Evolutionary conservation across 2,888 invertebrate species (phyloP).

Genomic region (Drosophila neotestacea): DNA sequence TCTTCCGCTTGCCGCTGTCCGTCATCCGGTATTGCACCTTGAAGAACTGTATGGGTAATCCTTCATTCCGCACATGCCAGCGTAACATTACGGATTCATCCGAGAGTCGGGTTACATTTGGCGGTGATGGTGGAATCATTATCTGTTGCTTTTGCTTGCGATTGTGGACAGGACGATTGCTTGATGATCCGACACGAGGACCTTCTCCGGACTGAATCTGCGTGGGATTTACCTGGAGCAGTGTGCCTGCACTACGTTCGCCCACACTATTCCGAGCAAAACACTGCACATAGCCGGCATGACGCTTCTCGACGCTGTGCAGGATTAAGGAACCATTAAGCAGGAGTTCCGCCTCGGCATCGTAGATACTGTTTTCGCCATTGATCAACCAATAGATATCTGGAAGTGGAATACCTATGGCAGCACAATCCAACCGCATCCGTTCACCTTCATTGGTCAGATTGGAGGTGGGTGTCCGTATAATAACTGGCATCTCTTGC

Average conservation of each 20-base stretch:
- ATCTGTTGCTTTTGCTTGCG: constrained; percentile 85
- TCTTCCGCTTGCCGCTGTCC: constrained; percentile 83
- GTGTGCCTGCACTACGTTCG: constrained; percentile 87
- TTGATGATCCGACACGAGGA: constrained; percentile 1
- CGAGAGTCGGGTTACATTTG: constrained; percentile 93
- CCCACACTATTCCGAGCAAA: constrained; percentile 92
- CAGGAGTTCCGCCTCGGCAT: constrained; percentile 85
- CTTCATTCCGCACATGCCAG: constrained; percentile 93
- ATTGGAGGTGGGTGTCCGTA: constrained; percentile 78
- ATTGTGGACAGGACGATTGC: constrained; percentile 30
- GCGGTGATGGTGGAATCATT: constrained; percentile 94
- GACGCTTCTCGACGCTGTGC: constrained; percentile 90
- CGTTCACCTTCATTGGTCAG: constrained; percentile 86
- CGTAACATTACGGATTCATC: constrained; percentile 97
- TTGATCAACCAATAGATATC: constrained; percentile 93
- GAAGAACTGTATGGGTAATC: constrained; percentile 94
- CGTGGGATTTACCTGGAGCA: constrained; percentile 91
- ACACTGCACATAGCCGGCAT: constrained; percentile 95
- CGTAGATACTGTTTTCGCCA: constrained; percentile 88
- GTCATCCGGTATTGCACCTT: constrained; percentile 90
- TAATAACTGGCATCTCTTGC: constrained; percentile 85
- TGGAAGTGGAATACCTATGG: constrained; percentile 90
- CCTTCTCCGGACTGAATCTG: constrained; percentile 86
- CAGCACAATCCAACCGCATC: constrained; percentile 86
- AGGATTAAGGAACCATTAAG: constrained; percentile 87